A percentile compares a stretch with the other conserved stretches of the same genome.
phyloP scores from a whole-genome alignment of 1,140 invertebrate genomes.

The Pissodes strobi region DNA sequence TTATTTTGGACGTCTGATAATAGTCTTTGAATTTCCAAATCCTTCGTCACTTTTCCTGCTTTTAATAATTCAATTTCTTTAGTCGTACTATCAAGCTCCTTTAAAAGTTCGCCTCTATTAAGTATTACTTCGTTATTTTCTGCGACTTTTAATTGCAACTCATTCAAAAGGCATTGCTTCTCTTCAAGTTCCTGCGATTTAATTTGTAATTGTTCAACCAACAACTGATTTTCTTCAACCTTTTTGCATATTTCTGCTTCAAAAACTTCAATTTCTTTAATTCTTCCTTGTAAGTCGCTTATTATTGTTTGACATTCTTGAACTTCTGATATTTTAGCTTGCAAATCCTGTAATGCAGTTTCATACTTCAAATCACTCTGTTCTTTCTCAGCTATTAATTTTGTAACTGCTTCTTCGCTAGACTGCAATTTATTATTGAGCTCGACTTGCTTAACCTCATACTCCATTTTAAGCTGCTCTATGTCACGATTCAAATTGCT shows the following conservation, averaged over 20 bases:
- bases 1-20: conserved; percentile 55
- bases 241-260: background rate
- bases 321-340: background rate
- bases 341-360: background rate
- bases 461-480: background rate
- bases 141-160: background rate
- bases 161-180: background rate
- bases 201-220: background rate
- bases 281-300: background rate
- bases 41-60: background rate
- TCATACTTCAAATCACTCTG: background rate
- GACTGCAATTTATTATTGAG: background rate
- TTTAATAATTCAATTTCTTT: conserved; percentile 18
- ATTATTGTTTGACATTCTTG: background rate
- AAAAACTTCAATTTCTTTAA: conserved; percentile 2
- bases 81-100: background rate
- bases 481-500: background rate
- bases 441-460: background rate
- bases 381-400: background rate
- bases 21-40: conserved; percentile 51
- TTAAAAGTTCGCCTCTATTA: background rate
- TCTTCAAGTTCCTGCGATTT: background rate
- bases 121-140: background rate
- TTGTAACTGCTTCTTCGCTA: background rate
- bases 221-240: background rate